Evolutionary conservation across 2,113 vertebrate genomes (phyloP).

Genomic region (Catagonus wagneri): DNA sequence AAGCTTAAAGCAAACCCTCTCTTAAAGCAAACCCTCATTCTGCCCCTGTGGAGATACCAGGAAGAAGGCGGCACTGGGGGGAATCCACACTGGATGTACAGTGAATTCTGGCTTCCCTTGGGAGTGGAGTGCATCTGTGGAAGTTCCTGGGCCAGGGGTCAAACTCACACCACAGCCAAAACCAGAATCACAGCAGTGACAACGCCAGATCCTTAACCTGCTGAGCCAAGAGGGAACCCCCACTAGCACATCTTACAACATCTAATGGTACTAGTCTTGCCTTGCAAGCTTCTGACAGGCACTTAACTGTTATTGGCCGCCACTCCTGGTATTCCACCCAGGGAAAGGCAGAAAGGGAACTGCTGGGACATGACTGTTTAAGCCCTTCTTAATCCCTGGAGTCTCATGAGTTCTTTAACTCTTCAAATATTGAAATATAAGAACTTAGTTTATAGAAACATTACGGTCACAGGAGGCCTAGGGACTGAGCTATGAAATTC

Average conservation of each 20-base stretch:
- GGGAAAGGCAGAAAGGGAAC: slow-evolving; percentile 36
- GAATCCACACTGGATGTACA: not conserved
- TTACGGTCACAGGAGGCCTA: not conserved
- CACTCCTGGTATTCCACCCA: not conserved
- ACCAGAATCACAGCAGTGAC: no score
- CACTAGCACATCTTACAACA: not conserved
- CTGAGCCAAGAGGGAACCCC: no score
- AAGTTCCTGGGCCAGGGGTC: no score
- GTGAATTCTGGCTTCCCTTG: not conserved
- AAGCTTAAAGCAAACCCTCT: not conserved
- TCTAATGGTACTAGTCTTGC: not conserved
- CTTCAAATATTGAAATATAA: slow-evolving; percentile 33
- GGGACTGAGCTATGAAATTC: not conserved
- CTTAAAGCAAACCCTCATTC: not conserved
- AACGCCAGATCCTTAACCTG: no score
- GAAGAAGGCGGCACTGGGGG: not conserved
- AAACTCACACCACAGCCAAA: no score
- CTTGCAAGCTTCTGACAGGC: slow-evolving; percentile 25
- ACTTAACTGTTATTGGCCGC: not conserved
- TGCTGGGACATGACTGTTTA: not conserved
- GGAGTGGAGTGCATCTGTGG: not conserved
- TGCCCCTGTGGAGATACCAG: not conserved
- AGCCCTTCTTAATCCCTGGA: slow-evolving; percentile 35
- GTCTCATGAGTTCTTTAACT: slow-evolving; percentile 47
- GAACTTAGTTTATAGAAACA: not conserved